Conservation (phyloP, 2,113 vertebrate species). For the Alaudala cheleensis region DNA sequence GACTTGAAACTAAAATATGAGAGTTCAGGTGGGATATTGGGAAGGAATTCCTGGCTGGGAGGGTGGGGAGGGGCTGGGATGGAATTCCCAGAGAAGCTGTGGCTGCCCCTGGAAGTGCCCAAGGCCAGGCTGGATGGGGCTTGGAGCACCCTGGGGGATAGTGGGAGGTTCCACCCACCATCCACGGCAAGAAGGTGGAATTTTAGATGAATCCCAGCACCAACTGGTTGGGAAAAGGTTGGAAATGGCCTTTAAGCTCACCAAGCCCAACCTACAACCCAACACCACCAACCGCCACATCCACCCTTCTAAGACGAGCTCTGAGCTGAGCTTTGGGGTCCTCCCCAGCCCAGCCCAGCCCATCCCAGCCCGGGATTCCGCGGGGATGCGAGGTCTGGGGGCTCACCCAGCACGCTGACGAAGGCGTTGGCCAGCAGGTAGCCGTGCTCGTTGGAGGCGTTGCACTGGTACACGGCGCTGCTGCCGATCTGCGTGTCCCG, state of each 20-base stretch:
- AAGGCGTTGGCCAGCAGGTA: constrained; percentile 96
- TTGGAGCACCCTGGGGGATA: accelerated
- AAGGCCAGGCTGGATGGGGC: accelerated
- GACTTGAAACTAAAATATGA: not conserved
- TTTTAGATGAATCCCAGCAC: not conserved
- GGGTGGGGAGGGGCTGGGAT: not conserved
- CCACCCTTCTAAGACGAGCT: not conserved
- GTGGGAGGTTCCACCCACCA: accelerated
- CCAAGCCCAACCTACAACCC: accelerated
- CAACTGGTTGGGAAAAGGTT: not conserved
- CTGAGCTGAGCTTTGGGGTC: not conserved
- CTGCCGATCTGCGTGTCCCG: constrained; percentile 90
- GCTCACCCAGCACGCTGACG: constrained; percentile 89
- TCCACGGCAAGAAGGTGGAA: accelerated
- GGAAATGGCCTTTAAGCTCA: too few relatives aligned
- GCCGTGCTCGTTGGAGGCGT: constrained; percentile 94
- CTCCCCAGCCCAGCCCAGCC: not conserved
- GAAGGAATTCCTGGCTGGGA: not conserved
- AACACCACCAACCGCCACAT: not conserved
- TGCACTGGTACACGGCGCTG: constrained; percentile 95
- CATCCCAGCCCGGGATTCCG: accelerated
- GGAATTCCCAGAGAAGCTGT: not conserved
- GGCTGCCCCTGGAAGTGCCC: not conserved
- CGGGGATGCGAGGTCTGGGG: accelerated
- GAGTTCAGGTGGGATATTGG: not conserved